These are phyloP conservation scores for Scomber colias DNA, from an alignment of 2,113 vertebrate genomes.

Conservation along the genomic window DNA sequence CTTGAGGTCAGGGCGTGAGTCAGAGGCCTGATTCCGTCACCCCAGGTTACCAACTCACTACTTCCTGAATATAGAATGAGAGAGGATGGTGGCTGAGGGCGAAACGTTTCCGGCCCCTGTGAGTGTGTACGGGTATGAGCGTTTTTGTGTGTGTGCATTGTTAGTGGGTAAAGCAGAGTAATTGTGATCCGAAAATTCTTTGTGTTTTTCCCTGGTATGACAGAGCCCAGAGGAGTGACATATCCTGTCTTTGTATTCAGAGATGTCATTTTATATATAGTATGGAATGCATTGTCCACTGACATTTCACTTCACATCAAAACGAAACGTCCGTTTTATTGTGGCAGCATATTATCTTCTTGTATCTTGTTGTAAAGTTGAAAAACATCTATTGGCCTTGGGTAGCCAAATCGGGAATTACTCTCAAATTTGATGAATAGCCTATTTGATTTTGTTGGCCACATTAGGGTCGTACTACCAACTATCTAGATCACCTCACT, in stretches of 20 bases:
- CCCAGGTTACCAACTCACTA: slow-evolving; percentile 77
- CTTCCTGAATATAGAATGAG: slow-evolving; percentile 75
- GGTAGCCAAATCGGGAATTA: not conserved
- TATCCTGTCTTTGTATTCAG: slow-evolving; percentile 37
- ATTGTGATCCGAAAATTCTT: slow-evolving; percentile 39
- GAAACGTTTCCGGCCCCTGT: slow-evolving; percentile 50
- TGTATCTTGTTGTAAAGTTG: no score
- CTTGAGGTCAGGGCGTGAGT: slow-evolving; percentile 77
- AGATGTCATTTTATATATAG: slow-evolving; percentile 34
- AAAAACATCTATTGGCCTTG: not conserved
- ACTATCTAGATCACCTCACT: no score
- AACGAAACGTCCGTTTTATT: slow-evolving; percentile 9
- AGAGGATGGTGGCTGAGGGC: slow-evolving; percentile 70
- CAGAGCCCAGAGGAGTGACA: slow-evolving; percentile 41
- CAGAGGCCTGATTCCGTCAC: slow-evolving; percentile 82
- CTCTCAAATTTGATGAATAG: not conserved
- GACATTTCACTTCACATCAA: slow-evolving; percentile 33
- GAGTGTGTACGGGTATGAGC: slow-evolving; percentile 7
- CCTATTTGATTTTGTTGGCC: not conserved
- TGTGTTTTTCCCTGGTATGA: slow-evolving; percentile 30
- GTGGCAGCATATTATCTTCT: slow-evolving; percentile 5
- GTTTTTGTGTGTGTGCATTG: slow-evolving; percentile 8
- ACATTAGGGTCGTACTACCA: no score
- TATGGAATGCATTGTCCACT: slow-evolving; percentile 4
- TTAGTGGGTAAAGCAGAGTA: slow-evolving; percentile 29